Evolutionary conservation across 1,140 invertebrate species (phyloP), one percentile per base, ranked within the genome.

Genomic region (Brachionus calyciflorus): DNA sequence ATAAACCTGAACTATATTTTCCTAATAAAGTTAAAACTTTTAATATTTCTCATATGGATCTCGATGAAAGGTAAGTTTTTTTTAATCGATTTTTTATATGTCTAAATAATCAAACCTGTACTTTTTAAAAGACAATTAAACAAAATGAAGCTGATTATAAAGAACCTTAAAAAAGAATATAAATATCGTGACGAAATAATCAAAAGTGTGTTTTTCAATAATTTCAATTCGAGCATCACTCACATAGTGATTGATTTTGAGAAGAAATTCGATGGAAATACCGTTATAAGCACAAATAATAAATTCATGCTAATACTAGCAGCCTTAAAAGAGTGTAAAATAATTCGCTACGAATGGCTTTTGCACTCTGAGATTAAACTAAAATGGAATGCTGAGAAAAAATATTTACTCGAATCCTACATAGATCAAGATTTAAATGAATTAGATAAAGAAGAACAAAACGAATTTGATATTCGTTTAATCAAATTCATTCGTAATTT

Each of bases 281-380:
- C 33, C 9, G 14, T 9, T 21, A 2, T 44, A 26, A 65, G 44
- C 12, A 65, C 40, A 44, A 44, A 41, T 44, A 6, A 41, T 1
- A 41, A 65, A 65, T 3, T 65, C 14, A 9, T 24, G 3, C 12
- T 65, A 1, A 19, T 65, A 10, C 28, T 65, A 21, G 19, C 40
- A 24, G 2, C 24, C 9, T 14, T 65, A 19, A 65, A 44, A 65
- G 24, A 5, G 9, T 41, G 33, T 44, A 65, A 65, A 65, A 41
- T 65, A 65, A 28, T 65, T 21, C 33, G 60, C 2, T 65, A 46
- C 19, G 60, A 65, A 26, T 65, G 60, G 60, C 24, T 65, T 9
- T n/a, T 65, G 19, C 60, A 65, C 26, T 65, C 60, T 1, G 33
- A 65, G 1, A 37, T 44, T 12, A 65, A 65, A 26, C n/a, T 12